Conservation (phyloP, 2,888 invertebrate genomes). For the Hyles lineata region DNA sequence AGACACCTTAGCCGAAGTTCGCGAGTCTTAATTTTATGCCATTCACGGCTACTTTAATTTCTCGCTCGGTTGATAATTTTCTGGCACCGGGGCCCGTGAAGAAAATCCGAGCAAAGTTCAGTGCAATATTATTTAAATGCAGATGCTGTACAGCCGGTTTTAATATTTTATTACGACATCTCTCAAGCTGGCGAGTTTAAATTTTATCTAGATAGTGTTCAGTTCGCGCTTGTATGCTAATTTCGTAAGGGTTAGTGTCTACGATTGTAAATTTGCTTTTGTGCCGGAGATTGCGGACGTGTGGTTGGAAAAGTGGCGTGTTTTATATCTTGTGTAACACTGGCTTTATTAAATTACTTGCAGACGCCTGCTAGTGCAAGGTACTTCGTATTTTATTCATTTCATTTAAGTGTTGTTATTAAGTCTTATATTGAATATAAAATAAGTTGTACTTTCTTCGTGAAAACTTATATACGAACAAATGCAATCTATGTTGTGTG, state of each 20-base stretch:
- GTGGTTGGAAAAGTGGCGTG: not conserved
- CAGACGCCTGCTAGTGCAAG: not conserved
- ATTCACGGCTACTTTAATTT: constrained; percentile 81
- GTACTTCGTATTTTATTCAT: not conserved
- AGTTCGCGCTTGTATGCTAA: constrained; percentile 25
- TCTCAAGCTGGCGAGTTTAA: constrained; percentile 10
- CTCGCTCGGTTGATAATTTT: constrained; percentile 77
- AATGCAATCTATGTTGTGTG: too few species aligned
- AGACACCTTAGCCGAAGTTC: constrained; percentile 53
- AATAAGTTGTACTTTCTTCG: too few species aligned
- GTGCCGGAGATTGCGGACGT: not conserved
- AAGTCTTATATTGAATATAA: too few species aligned
- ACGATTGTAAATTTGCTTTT: not conserved
- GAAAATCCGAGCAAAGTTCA: constrained; percentile 70
- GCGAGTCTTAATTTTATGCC: constrained; percentile 78
- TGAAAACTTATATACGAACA: too few species aligned
- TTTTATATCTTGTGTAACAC: constrained; percentile 2
- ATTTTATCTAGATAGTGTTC: constrained; percentile 3
- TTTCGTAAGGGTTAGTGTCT: not conserved
- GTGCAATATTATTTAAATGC: constrained; percentile 68
- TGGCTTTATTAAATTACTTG: not conserved
- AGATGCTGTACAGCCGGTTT: constrained; percentile 52
- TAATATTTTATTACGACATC: constrained; percentile 27
- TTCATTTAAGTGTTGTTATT: too few species aligned
- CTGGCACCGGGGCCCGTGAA: constrained; percentile 69